These are phyloP conservation scores for Alligator mississippiensis DNA, from an alignment of 2,113 vertebrate species.

Conservation along the genomic window DNA sequence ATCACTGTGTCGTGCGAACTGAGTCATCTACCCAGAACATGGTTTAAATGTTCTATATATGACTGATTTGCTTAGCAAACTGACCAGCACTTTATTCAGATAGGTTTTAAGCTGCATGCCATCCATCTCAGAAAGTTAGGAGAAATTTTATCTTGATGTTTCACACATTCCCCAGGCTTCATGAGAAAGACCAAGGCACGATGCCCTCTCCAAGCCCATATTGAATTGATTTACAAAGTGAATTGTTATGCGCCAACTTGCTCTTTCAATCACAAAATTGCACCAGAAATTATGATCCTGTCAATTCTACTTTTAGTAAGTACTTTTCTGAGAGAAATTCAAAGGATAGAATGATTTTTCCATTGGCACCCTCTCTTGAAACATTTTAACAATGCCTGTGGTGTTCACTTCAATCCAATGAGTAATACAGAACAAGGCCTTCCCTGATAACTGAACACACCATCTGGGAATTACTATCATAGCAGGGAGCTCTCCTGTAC, in stretches of 20 bases:
- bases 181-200: not conserved
- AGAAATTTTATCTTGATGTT: not conserved
- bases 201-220: constrained; percentile 21
- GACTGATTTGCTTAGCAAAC: not conserved
- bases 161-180: not conserved
- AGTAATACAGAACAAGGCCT: not conserved
- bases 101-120: not conserved
- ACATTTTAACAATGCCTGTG: not conserved
- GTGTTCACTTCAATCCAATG: not conserved
- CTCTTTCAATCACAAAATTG: constrained; percentile 48
- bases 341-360: not conserved
- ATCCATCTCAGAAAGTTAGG: constrained; percentile 6
- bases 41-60: not conserved
- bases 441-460: not conserved
- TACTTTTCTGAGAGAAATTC: constrained; percentile 21
- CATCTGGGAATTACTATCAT: not conserved
- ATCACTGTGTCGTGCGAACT: not conserved
- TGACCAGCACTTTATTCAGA: not conserved
- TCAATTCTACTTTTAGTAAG: constrained; percentile 38
- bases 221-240: constrained; percentile 49
- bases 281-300: constrained; percentile 54
- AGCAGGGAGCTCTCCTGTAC: constrained; percentile 4
- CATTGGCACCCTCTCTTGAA: not conserved
- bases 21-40: not conserved
- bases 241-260: constrained; percentile 7